A percentile compares a stretch with the other conserved stretches of the same genome.
Evolutionary conservation across 1,140 invertebrate species (phyloP).

Genomic region (Bombus confusus): DNA sequence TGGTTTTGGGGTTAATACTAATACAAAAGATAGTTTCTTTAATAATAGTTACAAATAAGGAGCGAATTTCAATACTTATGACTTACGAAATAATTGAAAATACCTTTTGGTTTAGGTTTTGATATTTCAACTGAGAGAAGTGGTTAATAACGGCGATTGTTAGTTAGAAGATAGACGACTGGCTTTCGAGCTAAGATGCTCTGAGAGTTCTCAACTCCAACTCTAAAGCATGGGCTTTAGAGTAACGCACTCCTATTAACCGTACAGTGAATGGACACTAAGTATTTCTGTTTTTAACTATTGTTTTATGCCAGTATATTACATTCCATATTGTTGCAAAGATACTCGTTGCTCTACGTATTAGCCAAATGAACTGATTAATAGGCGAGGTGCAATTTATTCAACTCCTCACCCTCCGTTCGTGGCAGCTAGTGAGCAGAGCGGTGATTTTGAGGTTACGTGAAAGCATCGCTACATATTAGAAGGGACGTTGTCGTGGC

Average conservation of each 20-base stretch:
- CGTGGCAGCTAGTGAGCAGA: neutral
- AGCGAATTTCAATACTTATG: too few relatives aligned
- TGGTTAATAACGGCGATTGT: neutral
- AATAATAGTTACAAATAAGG: too few relatives aligned
- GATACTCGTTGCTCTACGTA: neutral
- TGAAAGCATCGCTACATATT: neutral
- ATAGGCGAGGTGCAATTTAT: neutral
- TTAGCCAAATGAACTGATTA: neutral
- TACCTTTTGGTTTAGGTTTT: too few relatives aligned
- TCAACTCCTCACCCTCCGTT: neutral
- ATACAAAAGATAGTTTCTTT: too few relatives aligned
- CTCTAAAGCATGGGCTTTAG: neutral
- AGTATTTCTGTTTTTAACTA: neutral
- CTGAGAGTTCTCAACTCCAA: too few relatives aligned
- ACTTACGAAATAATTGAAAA: too few relatives aligned
- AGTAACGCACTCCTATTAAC: neutral
- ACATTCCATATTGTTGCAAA: too few relatives aligned
- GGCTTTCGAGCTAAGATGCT: neutral
- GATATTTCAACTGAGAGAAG: neutral
- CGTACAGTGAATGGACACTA: neutral
- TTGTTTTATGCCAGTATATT: too few relatives aligned
- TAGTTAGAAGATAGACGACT: neutral
- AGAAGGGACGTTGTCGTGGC: slow-evolving; percentile 1
- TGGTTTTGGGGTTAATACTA: too few relatives aligned
- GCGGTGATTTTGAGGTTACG: neutral